phyloP scores from a whole-genome alignment of 64 coral and sea anemone species.

The Astreopora myriophthalma region DNA sequence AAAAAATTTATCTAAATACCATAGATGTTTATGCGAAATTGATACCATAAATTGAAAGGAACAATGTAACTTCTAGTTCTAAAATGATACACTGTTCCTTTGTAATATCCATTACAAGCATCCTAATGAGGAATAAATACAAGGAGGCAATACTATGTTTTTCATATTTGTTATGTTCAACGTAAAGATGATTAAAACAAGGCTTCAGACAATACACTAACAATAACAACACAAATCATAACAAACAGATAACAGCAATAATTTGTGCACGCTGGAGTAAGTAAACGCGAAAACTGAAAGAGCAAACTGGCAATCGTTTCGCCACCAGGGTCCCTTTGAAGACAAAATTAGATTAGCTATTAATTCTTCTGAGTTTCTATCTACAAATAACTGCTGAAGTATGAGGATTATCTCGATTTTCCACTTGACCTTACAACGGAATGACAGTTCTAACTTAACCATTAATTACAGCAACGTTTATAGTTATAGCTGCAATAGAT shows the following conservation, averaged over 20 bases:
- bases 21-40: too few species aligned
- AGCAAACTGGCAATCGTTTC: neutral
- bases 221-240: conserved; percentile 25
- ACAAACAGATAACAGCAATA: neutral
- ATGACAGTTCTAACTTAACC: neutral
- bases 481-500: neutral
- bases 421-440: conserved; percentile 12
- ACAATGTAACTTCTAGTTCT: too few species aligned
- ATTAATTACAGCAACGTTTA: neutral
- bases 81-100: neutral
- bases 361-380: neutral
- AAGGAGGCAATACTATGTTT: neutral
- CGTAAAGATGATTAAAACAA: neutral
- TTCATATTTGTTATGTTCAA: neutral
- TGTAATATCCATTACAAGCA: neutral
- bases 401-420: conserved; percentile 30
- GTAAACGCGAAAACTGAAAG: neutral
- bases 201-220: neutral
- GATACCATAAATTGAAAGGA: too few species aligned
- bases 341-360: neutral
- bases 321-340: neutral
- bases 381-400: neutral
- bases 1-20: too few species aligned
- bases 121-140: neutral
- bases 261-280: neutral